Base-by-base conservation (phyloP, 1,140 invertebrate species). In the Homarus americanus region DNA sequence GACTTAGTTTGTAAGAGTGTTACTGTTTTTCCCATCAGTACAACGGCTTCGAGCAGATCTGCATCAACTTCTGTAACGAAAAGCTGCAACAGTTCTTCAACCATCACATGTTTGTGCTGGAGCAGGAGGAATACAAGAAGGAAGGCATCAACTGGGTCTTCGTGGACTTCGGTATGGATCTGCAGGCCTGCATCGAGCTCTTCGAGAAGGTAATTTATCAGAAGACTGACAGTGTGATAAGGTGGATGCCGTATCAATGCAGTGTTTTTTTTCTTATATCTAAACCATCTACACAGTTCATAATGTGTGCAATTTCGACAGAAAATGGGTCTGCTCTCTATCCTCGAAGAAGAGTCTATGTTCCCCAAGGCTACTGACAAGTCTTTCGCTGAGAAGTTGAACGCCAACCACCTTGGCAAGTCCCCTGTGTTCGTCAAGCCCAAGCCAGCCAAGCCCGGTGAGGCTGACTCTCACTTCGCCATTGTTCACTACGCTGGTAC, bases 321-420 rank as follows among this genome's bases (percentile, higher is more conserved):
- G 98, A 98, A 98, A 94, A 98, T 99, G 98, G 99, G 98, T 97
- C 98, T 99, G 96, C 96, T 99, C 94, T 99, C 99, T 95, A 99
- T 99, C 95, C 97, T 99, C 96, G 99, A 99, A 96, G 99, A 99
- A 97, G 99, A 99, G 96, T 99, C 98, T 97, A 99, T 99, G 98
- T 99, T 99, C 97, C 99, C 99, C 93, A 99, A 99, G 96, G 99
- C 99, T 94, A 98, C 98, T 93, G 99, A 99, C 94, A 97, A 97
- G 95, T 99, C 98, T 93, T 99, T 99, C 95, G 97, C 98, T 94
- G 98, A 99, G 94, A 99, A 99, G 95, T 96, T 99, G 96, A 98
- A 97, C 96, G 97, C 97, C 95, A 99, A 99, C 95, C 99, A 99
- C 95, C 96, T 99, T 95, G 99, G 99, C 95, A 99, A 99, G 95